Conservation (phyloP, 2,797 vertebrate genomes). For the Adrianichthys oophorus region DNA sequence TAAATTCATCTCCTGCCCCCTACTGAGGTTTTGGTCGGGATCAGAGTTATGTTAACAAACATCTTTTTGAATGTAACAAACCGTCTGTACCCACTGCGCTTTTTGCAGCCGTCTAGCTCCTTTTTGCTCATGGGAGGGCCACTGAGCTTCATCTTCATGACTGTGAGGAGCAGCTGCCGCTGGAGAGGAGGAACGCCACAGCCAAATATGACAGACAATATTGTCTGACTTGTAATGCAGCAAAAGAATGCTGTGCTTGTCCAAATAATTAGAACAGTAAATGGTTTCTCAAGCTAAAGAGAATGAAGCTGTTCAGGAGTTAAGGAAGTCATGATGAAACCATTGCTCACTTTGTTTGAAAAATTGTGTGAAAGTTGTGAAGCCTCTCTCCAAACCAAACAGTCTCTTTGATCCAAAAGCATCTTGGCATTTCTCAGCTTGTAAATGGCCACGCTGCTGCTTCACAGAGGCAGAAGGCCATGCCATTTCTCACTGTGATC, state of each 20-base stretch:
- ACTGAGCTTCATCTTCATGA: slow-evolving; percentile 42
- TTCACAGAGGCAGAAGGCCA: slow-evolving; percentile 24
- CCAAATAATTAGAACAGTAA: slow-evolving; percentile 16
- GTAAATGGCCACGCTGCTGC: slow-evolving; percentile 26
- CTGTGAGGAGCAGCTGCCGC: slow-evolving; percentile 50
- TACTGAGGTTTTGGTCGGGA: neutral
- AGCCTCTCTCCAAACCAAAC: slow-evolving; percentile 27
- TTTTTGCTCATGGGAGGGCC: slow-evolving; percentile 20
- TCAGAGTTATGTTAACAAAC: slow-evolving; percentile 18
- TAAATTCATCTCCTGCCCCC: slow-evolving; percentile 5
- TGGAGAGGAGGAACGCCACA: slow-evolving; percentile 46
- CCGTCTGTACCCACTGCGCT: slow-evolving; percentile 26
- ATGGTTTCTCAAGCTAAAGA: slow-evolving; percentile 10
- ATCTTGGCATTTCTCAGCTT: slow-evolving; percentile 33
- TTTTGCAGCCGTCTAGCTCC: slow-evolving; percentile 6
- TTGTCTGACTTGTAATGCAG: slow-evolving; percentile 41
- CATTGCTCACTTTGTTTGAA: slow-evolving; percentile 26
- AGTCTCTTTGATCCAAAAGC: slow-evolving; percentile 4
- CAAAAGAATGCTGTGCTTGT: slow-evolving; percentile 44
- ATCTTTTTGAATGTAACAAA: slow-evolving; percentile 27
- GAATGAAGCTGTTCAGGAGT: slow-evolving; percentile 18
- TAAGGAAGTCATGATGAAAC: slow-evolving; percentile 17
- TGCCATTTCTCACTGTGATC: slow-evolving; percentile 34
- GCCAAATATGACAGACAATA: slow-evolving; percentile 46
- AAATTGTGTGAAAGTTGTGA: slow-evolving; percentile 21